Evolutionary conservation across 2,888 invertebrate genomes (phyloP), one percentile per base, ranked within the genome.

Genomic region (Melanargia galathea): DNA sequence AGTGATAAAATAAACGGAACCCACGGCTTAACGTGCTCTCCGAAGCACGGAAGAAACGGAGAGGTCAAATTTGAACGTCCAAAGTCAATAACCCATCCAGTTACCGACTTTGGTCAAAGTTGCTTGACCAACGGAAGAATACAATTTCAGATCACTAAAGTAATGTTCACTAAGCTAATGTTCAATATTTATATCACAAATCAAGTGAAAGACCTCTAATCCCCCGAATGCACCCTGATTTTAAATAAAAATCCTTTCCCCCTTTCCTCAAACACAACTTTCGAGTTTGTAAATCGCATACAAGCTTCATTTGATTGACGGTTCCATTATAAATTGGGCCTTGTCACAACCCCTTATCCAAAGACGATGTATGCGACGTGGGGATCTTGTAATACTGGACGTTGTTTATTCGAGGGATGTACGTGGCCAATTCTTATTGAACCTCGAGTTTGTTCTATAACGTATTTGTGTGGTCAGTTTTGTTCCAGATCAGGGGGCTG

Each of bases 251-350:
- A 55, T 60, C 62, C 52, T 49, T 62, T 60, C 35, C 49, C 60
- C 63, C 62, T 66, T 67, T 67, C 60, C 63, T 69, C 60, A 79
- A 78, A 76, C 79, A 77, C 73, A 73, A 81, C 84, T 82, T 83
- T 83, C 78, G 81, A 81, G 76, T 83, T 81, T 81, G 79, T 80
- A 84, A 81, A 83, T 82, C 76, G 80, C 78, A 80, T 80, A 79
- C 79, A 82, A 76, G 78, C 80, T 82, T 81, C 82, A 81, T 81
- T 75, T 80, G 78, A 77, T 72, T 78, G 83, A 81, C 80, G 63
- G 33, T 60, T 59, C 72, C 70, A 68, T 58, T 67, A 51, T 63
- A 68, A 38, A 26, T 30, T 46, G 68, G 63, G 35, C 70, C 57
- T 46, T 60, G 60, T 58, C 57, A 35, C 46, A 49, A 48, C 46